phyloP scores from a whole-genome alignment of 2,888 invertebrate species.

The Lysandra bellargus region DNA sequence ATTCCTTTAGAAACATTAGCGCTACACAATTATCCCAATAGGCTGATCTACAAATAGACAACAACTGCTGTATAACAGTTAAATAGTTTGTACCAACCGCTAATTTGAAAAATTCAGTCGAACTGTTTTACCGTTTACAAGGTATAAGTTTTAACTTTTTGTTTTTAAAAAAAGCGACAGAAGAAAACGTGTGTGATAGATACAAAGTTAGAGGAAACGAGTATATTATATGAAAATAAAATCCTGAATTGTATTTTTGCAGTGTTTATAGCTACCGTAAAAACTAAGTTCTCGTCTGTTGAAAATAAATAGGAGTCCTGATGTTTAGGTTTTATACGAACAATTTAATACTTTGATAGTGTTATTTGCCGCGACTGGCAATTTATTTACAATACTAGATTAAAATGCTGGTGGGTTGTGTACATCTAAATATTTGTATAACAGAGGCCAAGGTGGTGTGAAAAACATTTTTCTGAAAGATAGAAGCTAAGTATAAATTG shows the following conservation, averaged over 20 bases:
- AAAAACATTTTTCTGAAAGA: neutral
- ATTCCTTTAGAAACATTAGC: conserved; percentile 23
- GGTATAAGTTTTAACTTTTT: neutral
- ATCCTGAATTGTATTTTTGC: neutral
- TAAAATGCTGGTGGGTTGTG: conserved; percentile 19
- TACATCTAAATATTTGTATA: conserved; percentile 20
- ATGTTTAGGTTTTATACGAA: neutral
- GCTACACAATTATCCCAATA: conserved; percentile 9
- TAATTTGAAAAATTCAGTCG: neutral
- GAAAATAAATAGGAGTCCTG: neutral
- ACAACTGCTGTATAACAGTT: neutral
- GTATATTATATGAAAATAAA: neutral
- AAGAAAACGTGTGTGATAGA: neutral
- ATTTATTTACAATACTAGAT: conserved; percentile 11
- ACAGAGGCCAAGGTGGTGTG: neutral
- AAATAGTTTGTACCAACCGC: conserved; percentile 9
- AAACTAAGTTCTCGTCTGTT: neutral
- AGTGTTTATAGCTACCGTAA: neutral
- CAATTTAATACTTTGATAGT: conserved; percentile 18
- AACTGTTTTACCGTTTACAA: neutral
- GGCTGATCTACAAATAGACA: conserved; percentile 21
- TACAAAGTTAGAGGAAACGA: neutral
- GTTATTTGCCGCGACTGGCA: neutral
- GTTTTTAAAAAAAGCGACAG: neutral
- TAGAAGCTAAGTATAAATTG: neutral